These are phyloP conservation scores for Drosophila baimaii DNA, from an alignment of 1,140 invertebrate genomes.

Conservation along the genomic window DNA sequence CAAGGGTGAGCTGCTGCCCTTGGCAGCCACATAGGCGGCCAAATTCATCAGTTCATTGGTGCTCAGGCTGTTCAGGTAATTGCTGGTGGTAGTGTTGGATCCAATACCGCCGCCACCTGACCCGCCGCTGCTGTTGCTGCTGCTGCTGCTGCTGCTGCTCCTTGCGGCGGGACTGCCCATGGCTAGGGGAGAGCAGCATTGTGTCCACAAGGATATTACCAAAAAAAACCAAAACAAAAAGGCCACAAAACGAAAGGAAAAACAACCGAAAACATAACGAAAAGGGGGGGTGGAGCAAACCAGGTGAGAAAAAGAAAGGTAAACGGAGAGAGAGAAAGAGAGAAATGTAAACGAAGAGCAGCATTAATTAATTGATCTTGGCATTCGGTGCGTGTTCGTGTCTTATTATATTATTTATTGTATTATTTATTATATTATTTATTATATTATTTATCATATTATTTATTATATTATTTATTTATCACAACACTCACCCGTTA, in stretches of 20 bases:
- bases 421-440: neutral
- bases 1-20: constrained; percentile 52
- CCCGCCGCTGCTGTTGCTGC: constrained; percentile 24
- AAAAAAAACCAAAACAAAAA: constrained; percentile 21
- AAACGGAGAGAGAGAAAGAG: constrained; percentile 23
- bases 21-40: constrained; percentile 75
- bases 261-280: constrained; percentile 2
- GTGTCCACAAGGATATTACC: neutral
- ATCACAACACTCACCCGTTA: constrained; percentile 54
- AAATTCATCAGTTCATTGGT: constrained; percentile 78
- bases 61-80: constrained; percentile 73
- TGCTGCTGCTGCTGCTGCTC: constrained; percentile 40
- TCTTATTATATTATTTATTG: neutral
- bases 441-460: neutral
- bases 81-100: constrained; percentile 53
- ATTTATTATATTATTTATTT: neutral
- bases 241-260: constrained; percentile 1
- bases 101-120: constrained; percentile 20
- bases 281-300: neutral
- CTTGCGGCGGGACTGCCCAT: constrained; percentile 43
- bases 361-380: constrained; percentile 48
- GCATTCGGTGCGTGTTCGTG: constrained; percentile 5
- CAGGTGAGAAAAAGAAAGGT: constrained; percentile 21
- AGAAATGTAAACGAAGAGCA: constrained; percentile 38
- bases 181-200: constrained; percentile 21